Conservation (phyloP, 2,113 vertebrate genomes). For the Apodemus sylvaticus region DNA sequence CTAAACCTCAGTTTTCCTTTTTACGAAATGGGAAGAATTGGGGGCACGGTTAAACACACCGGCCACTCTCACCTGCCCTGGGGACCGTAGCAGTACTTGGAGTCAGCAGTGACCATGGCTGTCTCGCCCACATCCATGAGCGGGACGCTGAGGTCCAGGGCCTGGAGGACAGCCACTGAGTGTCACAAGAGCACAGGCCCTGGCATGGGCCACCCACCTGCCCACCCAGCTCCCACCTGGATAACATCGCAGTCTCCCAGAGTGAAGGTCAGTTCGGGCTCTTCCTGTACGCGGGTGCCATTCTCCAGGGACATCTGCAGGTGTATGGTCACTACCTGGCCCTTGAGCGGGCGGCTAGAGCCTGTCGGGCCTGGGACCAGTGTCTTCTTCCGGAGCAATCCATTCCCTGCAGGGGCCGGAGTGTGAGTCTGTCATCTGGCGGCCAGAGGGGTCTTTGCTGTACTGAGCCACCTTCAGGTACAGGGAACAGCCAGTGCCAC, state of each 20-base stretch:
- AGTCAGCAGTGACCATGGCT: conserved; percentile 88
- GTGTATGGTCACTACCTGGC: conserved; percentile 91
- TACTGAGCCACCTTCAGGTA: not conserved
- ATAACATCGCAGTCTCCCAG: conserved; percentile 96
- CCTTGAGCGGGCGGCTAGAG: conserved; percentile 90
- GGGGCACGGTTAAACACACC: too few species aligned
- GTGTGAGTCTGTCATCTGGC: accelerated
- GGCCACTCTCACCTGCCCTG: conserved; percentile 90
- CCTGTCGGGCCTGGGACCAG: conserved; percentile 86
- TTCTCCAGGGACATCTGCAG: conserved; percentile 88
- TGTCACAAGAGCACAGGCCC: not conserved
- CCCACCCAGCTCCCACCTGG: conserved; percentile 86
- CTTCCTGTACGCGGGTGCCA: conserved; percentile 87
- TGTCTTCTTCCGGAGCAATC: conserved; percentile 93
- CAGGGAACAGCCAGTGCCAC: too few species aligned
- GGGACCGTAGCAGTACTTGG: conserved; percentile 94
- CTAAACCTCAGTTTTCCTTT: not conserved
- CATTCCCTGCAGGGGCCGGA: conserved; percentile 87
- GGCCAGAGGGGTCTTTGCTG: not conserved
- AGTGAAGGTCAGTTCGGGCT: conserved; percentile 88
- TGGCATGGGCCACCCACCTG: accelerated
- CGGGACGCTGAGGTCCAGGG: conserved; percentile 93
- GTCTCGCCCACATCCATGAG: conserved; percentile 94
- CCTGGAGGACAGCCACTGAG: conserved; percentile 81
- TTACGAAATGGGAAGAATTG: not conserved